A percentile compares a stretch with the other conserved stretches of the same genome.
These are phyloP conservation scores for Callorhinus ursinus DNA, from an alignment of 2,113 vertebrate species.

Conservation along the genomic window DNA sequence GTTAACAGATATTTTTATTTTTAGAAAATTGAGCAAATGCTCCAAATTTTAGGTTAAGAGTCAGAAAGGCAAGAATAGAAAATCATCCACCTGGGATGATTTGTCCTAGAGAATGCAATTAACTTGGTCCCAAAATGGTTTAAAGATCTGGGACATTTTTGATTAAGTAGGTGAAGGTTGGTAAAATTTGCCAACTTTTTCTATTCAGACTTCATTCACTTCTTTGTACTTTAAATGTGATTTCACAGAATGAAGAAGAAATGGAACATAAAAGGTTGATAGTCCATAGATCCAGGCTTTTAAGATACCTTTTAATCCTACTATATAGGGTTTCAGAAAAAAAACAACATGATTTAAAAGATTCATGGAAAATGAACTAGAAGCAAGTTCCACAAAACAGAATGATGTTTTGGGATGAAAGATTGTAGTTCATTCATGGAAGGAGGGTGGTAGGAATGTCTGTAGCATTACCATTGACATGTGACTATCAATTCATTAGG, in stretches of 20 bases:
- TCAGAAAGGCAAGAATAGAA: conserved; percentile 68
- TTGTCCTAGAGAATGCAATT: conserved; percentile 69
- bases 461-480: background rate
- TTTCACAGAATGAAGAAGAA: conserved; percentile 44
- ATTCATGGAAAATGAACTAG: background rate
- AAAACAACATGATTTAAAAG: background rate
- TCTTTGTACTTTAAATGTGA: conserved; percentile 64
- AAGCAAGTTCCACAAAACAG: background rate
- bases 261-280: background rate
- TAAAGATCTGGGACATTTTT: conserved; percentile 78
- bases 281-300: background rate
- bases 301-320: conserved; percentile 3
- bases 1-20: conserved; percentile 69
- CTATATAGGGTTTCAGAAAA: background rate
- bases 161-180: conserved; percentile 77
- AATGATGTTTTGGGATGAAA: background rate
- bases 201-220: conserved; percentile 50
- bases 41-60: conserved; percentile 66
- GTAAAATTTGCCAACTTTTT: conserved; percentile 69
- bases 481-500: background rate
- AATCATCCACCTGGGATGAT: conserved; percentile 40
- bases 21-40: conserved; percentile 57
- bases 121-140: conserved; percentile 64
- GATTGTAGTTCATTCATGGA: background rate
- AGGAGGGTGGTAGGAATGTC: background rate